Evolutionary conservation across 2,113 vertebrate species (phyloP), one percentile per base, ranked within the genome.

Genomic region (Nothoprocta pentlandii): DNA sequence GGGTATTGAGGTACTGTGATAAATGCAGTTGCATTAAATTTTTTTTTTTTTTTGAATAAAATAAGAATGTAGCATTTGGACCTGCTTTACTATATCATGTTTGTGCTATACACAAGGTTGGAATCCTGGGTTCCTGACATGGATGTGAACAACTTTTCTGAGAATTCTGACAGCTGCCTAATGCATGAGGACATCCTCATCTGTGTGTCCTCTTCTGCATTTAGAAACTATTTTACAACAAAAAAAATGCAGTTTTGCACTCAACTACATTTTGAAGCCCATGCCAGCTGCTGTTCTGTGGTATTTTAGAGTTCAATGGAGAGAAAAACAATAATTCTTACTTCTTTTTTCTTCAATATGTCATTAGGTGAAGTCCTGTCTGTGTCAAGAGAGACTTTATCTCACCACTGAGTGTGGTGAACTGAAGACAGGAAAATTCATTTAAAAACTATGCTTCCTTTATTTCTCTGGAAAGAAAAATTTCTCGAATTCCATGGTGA

Each of bases 381-480:
- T 53, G 54, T 30, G 12, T 53, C 66, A n/a, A 34, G 23, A 53
- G 39, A 2, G 2, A 5, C 21, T 34, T 2, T 3, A 20, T 82
- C 25, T 83, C 8, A 13, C 6, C 11, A 9, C 10, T 36, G 44
- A 46, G 2, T 21, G 7, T 53, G 25, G 51, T 54, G 53, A 54
- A 28, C 53, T 28, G 17, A 88, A 59, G 77, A 83, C 19, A 8
- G 34, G 54, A 28, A 63, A 77, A 81, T 70, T 51, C 5, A 4
- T 0, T 59, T 17, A 46, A 59, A 70, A 67, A 2, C 26, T 70
- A 0, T 20, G 9, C 6, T 5, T 16, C 23, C 6, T 3, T 0
- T 51, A 12, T 67, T 14, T 80, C 36, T 68, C 34, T 23, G 13
- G 39, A 89, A 86, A 93, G 51, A n/a, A 44, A 32, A 20, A 54